Evolutionary conservation across 1,140 invertebrate genomes (phyloP).

Genomic region (Pristionchus pacificus): DNA sequence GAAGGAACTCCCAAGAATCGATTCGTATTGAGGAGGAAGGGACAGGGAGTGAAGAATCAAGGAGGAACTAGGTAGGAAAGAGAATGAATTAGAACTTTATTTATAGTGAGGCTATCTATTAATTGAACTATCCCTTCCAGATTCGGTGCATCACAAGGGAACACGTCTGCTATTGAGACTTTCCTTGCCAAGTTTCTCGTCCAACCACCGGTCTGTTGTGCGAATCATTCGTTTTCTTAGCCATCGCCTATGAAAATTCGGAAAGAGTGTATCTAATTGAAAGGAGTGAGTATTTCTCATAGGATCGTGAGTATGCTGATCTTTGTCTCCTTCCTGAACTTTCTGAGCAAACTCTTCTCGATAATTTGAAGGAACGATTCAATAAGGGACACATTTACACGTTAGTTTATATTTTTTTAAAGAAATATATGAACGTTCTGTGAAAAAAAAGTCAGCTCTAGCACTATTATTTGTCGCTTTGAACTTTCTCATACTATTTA

Average conservation of each 20-base stretch:
- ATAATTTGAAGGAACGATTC: slow-evolving; percentile 77
- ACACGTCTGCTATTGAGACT: slow-evolving; percentile 43
- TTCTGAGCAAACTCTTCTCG: slow-evolving; percentile 84
- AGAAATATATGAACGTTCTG: no score
- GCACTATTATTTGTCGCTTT: background rate
- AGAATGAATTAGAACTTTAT: slow-evolving; percentile 69
- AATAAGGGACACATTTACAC: slow-evolving; percentile 88
- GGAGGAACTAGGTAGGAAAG: slow-evolving; percentile 42
- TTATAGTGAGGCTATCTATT: slow-evolving; percentile 48
- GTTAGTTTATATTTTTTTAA: no score
- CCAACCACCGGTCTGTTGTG: slow-evolving; percentile 48
- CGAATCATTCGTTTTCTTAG: slow-evolving; percentile 6
- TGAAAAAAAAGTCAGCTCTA: no score
- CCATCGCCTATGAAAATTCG: background rate
- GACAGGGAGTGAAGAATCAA: slow-evolving; percentile 14
- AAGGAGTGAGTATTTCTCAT: slow-evolving; percentile 73
- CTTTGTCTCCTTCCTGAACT: slow-evolving; percentile 81
- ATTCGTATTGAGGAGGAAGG: slow-evolving; percentile 43
- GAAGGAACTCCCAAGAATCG: slow-evolving; percentile 41
- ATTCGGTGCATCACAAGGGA: slow-evolving; percentile 36
- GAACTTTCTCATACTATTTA: background rate
- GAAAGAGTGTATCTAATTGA: slow-evolving; percentile 53
- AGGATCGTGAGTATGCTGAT: slow-evolving; percentile 81
- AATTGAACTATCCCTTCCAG: slow-evolving; percentile 35
- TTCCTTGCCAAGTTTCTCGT: slow-evolving; percentile 55